Percentiles rank a stretch among this genome's conserved stretches.
Evolutionary conservation across 2,888 invertebrate species (phyloP).

Genomic region (Gisinianus flammeolus): DNA sequence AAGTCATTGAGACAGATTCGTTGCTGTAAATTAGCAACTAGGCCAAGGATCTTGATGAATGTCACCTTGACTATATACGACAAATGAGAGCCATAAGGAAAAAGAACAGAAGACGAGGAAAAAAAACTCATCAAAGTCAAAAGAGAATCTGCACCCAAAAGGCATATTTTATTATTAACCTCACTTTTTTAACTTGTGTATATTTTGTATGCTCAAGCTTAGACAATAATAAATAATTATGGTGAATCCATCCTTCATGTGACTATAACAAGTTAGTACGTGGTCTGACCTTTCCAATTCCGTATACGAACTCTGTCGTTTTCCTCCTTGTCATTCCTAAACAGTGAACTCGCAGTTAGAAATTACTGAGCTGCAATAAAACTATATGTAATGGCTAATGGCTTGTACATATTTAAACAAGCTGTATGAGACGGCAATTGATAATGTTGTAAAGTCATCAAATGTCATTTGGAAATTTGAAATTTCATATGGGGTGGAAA

Average conservation of each 20-base stretch:
- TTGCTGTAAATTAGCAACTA: slow-evolving; percentile 1
- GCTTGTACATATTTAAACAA: too few species aligned
- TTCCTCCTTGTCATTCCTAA: slow-evolving; percentile 8
- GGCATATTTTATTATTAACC: too few species aligned
- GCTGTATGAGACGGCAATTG: too few species aligned
- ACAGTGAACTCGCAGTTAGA: too few species aligned
- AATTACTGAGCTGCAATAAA: too few species aligned
- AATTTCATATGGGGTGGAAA: too few species aligned
- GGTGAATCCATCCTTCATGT: background rate
- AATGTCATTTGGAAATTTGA: too few species aligned
- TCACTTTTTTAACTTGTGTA: background rate
- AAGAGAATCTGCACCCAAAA: slow-evolving; percentile 5
- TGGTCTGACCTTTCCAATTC: background rate
- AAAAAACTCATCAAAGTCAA: background rate
- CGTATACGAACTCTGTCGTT: background rate
- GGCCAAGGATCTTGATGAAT: slow-evolving; percentile 19
- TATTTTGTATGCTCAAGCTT: background rate
- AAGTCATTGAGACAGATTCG: background rate
- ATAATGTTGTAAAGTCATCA: too few species aligned
- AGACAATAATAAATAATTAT: background rate
- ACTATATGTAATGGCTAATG: too few species aligned
- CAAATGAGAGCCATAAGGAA: too few species aligned
- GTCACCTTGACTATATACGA: slow-evolving; percentile 10
- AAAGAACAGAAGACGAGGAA: background rate
- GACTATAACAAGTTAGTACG: background rate